phyloP scores from a whole-genome alignment of 2,888 invertebrate genomes.

The Papilio elwesi region DNA sequence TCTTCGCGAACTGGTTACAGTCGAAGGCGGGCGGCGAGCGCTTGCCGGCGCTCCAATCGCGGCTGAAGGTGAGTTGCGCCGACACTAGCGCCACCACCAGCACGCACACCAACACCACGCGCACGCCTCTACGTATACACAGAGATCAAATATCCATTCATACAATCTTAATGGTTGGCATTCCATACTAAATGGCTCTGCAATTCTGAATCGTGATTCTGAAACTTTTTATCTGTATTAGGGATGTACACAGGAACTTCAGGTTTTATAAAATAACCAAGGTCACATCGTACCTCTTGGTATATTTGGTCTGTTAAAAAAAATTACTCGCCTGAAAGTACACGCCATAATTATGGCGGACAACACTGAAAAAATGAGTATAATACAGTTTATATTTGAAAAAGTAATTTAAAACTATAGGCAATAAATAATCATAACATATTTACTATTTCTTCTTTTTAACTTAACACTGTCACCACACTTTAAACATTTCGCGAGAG shows the following conservation, averaged over 20 bases:
- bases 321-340: conserved; percentile 33
- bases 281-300: no score
- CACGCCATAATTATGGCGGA: conserved; percentile 4
- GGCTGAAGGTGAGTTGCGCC: conserved; percentile 80
- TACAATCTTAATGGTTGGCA: no score
- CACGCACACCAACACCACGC: conserved; percentile 58
- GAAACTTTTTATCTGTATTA: no score
- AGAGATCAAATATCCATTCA: no score
- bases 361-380: background rate
- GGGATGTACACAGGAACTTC: no score
- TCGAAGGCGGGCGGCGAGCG: conserved; percentile 66
- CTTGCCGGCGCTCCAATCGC: conserved; percentile 79
- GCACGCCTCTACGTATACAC: conserved; percentile 51
- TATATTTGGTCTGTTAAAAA: no score
- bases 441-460: background rate
- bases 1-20: conserved; percentile 71
- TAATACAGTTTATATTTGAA: no score
- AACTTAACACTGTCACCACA: background rate
- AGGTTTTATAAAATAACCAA: no score
- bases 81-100: conserved; percentile 67
- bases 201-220: no score
- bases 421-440: background rate
- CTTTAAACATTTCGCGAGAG: conserved; percentile 17
- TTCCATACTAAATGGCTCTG: no score
- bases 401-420: background rate